Evolutionary conservation across 2,888 invertebrate genomes (phyloP).

Genomic region (Aphodius granarius): DNA sequence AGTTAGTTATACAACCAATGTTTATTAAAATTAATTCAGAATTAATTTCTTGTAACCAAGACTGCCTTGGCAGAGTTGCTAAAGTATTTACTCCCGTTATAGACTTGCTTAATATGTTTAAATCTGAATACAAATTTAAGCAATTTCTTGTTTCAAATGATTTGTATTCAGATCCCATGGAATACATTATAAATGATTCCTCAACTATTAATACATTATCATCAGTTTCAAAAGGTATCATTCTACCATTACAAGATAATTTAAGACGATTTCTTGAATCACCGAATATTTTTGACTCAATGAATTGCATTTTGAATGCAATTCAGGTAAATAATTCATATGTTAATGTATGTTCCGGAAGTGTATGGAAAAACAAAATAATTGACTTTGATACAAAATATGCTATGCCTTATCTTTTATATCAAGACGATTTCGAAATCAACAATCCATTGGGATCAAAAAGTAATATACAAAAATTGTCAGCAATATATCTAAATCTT

Average conservation of each 20-base stretch:
- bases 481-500: neutral
- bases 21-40: neutral
- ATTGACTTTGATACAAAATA: neutral
- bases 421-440: constrained; percentile 1
- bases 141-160: constrained; percentile 5
- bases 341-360: constrained; percentile 3
- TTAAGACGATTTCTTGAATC: constrained; percentile 2
- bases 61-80: neutral
- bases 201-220: neutral
- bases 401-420: neutral
- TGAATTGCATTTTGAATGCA: neutral
- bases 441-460: constrained; percentile 5
- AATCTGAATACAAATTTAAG: constrained; percentile 4
- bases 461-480: neutral
- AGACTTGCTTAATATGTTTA: neutral
- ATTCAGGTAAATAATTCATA: neutral
- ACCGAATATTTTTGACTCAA: neutral
- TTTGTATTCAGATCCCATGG: neutral
- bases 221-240: constrained; percentile 1
- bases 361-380: neutral
- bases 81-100: constrained; percentile 1
- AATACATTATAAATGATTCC: constrained; percentile 6
- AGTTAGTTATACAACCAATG: constrained; percentile 2
- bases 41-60: constrained; percentile 9
- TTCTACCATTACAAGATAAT: neutral